Evolutionary conservation across 2,888 invertebrate species (phyloP), one percentile per base, ranked within the genome.

Genomic region (Sarcophaga carnaria): DNA sequence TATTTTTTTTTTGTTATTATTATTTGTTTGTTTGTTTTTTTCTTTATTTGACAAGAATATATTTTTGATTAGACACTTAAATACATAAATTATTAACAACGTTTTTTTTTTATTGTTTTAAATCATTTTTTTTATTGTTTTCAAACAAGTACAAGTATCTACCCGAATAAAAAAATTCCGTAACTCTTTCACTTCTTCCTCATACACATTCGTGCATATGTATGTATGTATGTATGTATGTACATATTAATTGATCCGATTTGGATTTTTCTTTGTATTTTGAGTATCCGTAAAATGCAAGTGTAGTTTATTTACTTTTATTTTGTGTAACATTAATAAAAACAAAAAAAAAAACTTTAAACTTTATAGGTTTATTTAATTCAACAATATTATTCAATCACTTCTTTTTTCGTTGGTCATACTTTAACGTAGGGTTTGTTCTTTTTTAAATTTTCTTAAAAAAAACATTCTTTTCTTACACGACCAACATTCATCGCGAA

Each of bases 251-350:
- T 66, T 60, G 20, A n/a, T 66, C 17, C 2, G 54, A 47, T 76
- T 27, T 79, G 27, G 77, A 74, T 80, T 74, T 70, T 67, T 77
- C 74, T 80, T 83, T 74, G 77, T 78, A 69, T 67, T 75, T 66
- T 70, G 74, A 77, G 71, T 78, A 79, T 81, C 49, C 80, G 72
- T 81, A n/a, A 62, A 84, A 80, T 87, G 87, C 88, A 85, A 90
- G 87, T 87, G 80, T 72, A 59, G 72, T 72, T 63, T 70, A 70
- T 64, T 60, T 54, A 54, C 12, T 64, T 20, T 59, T 67, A 4
- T 67, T 47, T 71, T 54, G 49, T 59, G 6, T 22, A n/a, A 22
- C 14, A 6, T 49, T 54, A 37, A 37, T 37, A 37, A 37, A 37
- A 27, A 27, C 3, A 27, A 37, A 37, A 37, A 37, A 37, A 37